Conservation (phyloP, 2,113 vertebrate species). For the Ranitomeya variabilis region DNA sequence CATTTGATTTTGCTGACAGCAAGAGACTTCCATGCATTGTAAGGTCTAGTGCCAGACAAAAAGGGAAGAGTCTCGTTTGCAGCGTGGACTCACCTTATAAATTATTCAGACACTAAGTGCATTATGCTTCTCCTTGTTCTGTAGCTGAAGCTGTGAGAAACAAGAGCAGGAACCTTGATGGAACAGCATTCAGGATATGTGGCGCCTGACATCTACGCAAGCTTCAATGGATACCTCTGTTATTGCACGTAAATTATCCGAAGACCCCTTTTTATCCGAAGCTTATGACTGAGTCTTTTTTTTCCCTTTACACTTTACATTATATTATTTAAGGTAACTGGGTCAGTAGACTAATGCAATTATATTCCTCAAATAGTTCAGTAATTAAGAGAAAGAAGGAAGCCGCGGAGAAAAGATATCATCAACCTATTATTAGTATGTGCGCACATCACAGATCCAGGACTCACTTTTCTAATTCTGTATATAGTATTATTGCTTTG, state of each 20-base stretch:
- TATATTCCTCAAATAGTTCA: background rate
- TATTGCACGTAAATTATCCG: background rate
- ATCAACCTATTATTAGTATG: background rate
- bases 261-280: background rate
- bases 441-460: background rate
- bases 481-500: too few species aligned
- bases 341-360: background rate
- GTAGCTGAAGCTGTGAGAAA: constrained; percentile 21
- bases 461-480: background rate
- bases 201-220: constrained; percentile 13
- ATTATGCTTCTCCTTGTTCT: constrained; percentile 44
- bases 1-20: constrained; percentile 39
- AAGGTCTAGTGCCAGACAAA: background rate
- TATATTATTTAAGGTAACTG: constrained; percentile 1
- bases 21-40: background rate
- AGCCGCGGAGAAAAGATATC: background rate
- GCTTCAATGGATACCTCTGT: constrained; percentile 2
- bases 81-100: constrained; percentile 39
- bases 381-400: background rate
- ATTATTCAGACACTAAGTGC: constrained; percentile 52
- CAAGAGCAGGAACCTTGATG: constrained; percentile 31
- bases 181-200: constrained; percentile 18
- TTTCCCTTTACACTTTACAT: background rate
- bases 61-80: constrained; percentile 34
- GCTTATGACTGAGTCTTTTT: background rate